Evolutionary conservation across 2,797 vertebrate species (phyloP), one percentile per base, ranked within the genome.

Genomic region (Cuniculus paca): DNA sequence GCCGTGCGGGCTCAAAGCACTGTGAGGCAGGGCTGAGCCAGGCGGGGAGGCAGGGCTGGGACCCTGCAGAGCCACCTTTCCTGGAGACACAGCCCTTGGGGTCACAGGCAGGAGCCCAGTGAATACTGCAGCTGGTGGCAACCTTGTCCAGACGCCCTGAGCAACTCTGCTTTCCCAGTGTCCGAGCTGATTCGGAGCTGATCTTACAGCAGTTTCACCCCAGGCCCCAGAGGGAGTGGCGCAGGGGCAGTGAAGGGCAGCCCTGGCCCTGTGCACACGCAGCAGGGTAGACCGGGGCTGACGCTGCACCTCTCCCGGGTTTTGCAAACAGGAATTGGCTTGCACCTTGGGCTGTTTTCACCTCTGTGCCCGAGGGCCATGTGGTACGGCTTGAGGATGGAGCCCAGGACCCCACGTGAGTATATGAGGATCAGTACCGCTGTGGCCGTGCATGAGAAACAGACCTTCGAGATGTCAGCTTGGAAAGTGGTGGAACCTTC

Each of bases 261-360:
- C n/a, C 12, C 45, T 12, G 42, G 48, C 19, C 36, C 45, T 5
- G 0, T 16, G 16, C 1, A 24, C 1, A 1, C 13, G 42, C n/a
- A 24, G 5, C 31, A 72, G 45, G 16, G 12, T 60, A 42, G 82
- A 65, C 13, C 2, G 31, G 20, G 68, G 16, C 74, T n/a, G 31
- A 39, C 4, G 3, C 26, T 39, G 54, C 24, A 31, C 45, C 48
- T 83, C 78, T 45, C 34, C 42, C 16, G 22, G 79, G 60, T n/a
- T 85, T 10, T 22, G 22, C 9, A 74, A 19, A 12, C 5, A 36
- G 22, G 12, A 92, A 28, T 31, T 45, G 72, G 52, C 50, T 34
- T 58, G 56, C 10, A 28, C 4, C 50, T 86, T 26, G 3, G 1
- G 12, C 26, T 78, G 6, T 79, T 48, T 87, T 52, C 36, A 8